A percentile compares a stretch with the other conserved stretches of the same genome.
Conservation (phyloP, 1,140 invertebrate genomes). For the Metopolophium dirhodum region DNA sequence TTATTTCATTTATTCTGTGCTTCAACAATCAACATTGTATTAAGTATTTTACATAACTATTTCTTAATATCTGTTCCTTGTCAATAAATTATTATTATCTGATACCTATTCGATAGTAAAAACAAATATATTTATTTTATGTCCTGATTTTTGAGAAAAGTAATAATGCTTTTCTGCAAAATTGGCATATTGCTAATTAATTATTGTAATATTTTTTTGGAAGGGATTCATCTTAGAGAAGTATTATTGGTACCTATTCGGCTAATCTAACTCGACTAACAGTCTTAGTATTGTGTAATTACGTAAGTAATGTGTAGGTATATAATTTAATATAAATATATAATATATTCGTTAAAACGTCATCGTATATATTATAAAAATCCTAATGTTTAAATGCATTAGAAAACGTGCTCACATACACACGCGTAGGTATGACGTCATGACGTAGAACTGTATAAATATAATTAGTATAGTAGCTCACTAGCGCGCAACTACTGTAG, state of each 20-base stretch:
- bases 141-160: background rate
- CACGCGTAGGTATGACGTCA: background rate
- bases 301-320: too few species aligned
- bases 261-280: too few species aligned
- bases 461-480: background rate
- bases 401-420: background rate
- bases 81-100: too few species aligned
- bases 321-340: too few species aligned
- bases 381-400: background rate
- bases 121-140: background rate
- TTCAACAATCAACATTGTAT: too few species aligned
- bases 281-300: background rate
- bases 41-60: background rate
- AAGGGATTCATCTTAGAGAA: background rate
- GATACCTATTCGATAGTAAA: too few species aligned
- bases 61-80: background rate
- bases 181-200: background rate
- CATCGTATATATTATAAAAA: background rate
- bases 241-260: background rate
- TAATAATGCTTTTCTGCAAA: background rate
- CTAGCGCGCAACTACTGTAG: too few species aligned
- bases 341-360: background rate
- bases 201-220: background rate
- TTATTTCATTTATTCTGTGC: too few species aligned
- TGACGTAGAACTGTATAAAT: background rate